Percentiles rank a stretch among this genome's conserved stretches.
Evolutionary conservation across 2,888 invertebrate genomes (phyloP).

Genomic region (Papilio protenor): DNA sequence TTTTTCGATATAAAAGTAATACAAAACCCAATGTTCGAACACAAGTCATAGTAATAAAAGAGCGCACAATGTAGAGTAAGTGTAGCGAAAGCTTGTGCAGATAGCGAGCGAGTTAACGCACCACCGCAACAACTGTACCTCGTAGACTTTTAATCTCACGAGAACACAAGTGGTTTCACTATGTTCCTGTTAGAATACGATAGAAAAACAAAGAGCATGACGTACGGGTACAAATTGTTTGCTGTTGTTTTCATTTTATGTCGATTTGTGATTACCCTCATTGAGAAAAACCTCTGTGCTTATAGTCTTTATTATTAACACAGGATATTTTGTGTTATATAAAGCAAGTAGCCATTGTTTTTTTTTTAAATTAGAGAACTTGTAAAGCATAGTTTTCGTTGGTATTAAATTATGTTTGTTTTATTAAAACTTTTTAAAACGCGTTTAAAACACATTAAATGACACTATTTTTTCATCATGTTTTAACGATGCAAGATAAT

Average conservation of each 20-base stretch:
- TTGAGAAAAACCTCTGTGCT: neutral
- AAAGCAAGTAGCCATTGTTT: no score
- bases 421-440: no score
- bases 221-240: slow-evolving; percentile 9
- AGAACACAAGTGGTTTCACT: slow-evolving; percentile 51
- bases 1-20: neutral
- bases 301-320: neutral
- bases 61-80: slow-evolving; percentile 51
- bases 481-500: neutral
- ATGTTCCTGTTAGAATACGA: slow-evolving; percentile 25
- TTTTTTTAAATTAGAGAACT: no score
- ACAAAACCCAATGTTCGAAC: slow-evolving; percentile 10
- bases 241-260: slow-evolving; percentile 15
- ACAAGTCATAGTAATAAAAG: slow-evolving; percentile 20
- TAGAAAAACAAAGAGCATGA: slow-evolving; percentile 15
- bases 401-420: no score
- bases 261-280: slow-evolving; percentile 13
- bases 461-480: neutral
- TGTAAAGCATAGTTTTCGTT: neutral
- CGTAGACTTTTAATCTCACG: slow-evolving; percentile 77
- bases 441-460: no score
- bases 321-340: neutral
- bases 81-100: slow-evolving; percentile 68
- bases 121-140: slow-evolving; percentile 70
- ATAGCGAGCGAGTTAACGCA: slow-evolving; percentile 53